Base-by-base conservation (phyloP, 2,888 invertebrate species). In the Melanostoma scalare region DNA sequence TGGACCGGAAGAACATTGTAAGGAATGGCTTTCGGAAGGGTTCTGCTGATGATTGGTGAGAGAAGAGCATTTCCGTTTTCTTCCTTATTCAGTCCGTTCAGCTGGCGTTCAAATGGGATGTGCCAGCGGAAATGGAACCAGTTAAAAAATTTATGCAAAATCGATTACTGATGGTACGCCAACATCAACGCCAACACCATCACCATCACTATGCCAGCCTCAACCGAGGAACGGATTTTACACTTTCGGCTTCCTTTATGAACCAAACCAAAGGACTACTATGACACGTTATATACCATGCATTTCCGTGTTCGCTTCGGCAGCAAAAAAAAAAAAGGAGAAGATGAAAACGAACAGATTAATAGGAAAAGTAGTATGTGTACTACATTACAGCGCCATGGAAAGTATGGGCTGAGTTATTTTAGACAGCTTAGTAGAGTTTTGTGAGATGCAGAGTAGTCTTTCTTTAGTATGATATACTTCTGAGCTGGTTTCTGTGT, bases 1-100 rank as follows among this genome's bases (percentile, higher is more conserved):
- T 63, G 53, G 77, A 73, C 68, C 78, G 73, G 82, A 82, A 82
- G 72, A 82, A 82, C 82, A 73, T 77, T 78, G 68, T 78, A 82
- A 78, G 61, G 68, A 69, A 82, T 73, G 73, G 55, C 52, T 58
- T 77, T 77, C 77, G 73, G 73, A 77, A 72, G 72, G 67, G 73
- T 5, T 8, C 67, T 81, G 71, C 33, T 65, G 55, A 67, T 72
- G 81, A 76, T 72, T 76, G 76, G 71, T 53, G 68, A 42, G 50
- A 31, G 30, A 10, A 58, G 2, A 30, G 36, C 31, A 53, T 61
- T 36, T 40, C 9, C 42, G 2, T 31, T 35, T 4, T 52, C 10
- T 9, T 10, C 3, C 9, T 48, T 36, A n/a, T 36, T 30, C 35
- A 3, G 10, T 40, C 56, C 42, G 33, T 30, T 44, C 46, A 30